Evolutionary conservation across 2,888 invertebrate species (phyloP).

Genomic region (Steinernema hermaphroditum): DNA sequence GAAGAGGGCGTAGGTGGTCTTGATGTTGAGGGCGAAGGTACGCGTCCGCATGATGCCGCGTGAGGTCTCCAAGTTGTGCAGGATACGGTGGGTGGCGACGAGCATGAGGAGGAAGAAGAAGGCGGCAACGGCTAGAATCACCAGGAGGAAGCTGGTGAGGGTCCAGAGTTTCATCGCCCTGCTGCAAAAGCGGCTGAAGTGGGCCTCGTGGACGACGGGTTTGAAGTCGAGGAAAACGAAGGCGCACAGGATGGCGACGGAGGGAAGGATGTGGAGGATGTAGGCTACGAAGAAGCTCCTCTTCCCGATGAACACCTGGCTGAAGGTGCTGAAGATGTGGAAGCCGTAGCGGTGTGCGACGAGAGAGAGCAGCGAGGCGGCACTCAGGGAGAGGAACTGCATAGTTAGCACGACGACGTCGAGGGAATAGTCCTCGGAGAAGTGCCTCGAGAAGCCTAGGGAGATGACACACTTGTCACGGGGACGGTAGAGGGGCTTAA

Average conservation of each 20-base stretch:
- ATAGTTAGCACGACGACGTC: constrained; percentile 3
- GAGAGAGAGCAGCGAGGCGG: constrained; percentile 10
- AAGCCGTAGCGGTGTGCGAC: constrained; percentile 22
- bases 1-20: background rate
- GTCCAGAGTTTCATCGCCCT: background rate
- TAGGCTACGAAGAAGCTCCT: constrained; percentile 9
- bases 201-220: background rate
- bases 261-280: constrained; percentile 1
- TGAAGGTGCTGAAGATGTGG: constrained; percentile 11
- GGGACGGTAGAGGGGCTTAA: background rate
- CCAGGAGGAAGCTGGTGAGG: background rate
- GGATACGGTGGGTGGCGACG: background rate
- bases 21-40: constrained; percentile 20
- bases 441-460: background rate
- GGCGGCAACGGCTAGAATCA: background rate
- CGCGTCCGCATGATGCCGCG: constrained; percentile 17
- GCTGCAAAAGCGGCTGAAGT: background rate
- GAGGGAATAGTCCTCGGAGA: constrained; percentile 1
- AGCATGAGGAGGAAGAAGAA: constrained; percentile 4
- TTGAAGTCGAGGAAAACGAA: constrained; percentile 18
- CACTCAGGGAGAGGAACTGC: background rate
- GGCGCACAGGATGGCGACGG: background rate
- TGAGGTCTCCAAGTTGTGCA: background rate
- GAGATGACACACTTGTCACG: background rate
- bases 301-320: constrained; percentile 9